Conservation (phyloP, 1,140 invertebrate genomes). For the Hycleus cichorii region DNA sequence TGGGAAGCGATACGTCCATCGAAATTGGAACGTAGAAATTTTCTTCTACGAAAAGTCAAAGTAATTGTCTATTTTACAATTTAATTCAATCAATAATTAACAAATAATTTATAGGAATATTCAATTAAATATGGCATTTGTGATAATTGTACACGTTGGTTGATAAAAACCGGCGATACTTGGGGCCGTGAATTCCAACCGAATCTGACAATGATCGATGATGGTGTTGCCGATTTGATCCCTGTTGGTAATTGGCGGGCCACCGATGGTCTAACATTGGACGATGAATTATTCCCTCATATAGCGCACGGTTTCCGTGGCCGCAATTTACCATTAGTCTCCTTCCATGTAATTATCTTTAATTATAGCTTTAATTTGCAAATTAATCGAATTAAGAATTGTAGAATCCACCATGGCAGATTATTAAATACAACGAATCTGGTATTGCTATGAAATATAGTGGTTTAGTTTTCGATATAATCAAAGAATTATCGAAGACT, state of each 20-base stretch:
- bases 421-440: conserved; percentile 50
- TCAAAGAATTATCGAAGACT: conserved; percentile 64
- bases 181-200: conserved; percentile 50
- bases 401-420: conserved; percentile 82
- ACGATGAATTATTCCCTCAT: conserved; percentile 71
- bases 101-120: conserved; percentile 36
- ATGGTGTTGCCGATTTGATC: conserved; percentile 43
- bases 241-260: conserved; percentile 68
- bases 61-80: conserved; percentile 37
- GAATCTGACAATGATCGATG: conserved; percentile 4
- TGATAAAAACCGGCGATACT: conserved; percentile 55
- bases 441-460: conserved; percentile 50
- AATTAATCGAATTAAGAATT: too few relatives aligned
- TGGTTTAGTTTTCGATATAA: conserved; percentile 73
- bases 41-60: conserved; percentile 54
- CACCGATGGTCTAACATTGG: conserved; percentile 54
- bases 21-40: conserved; percentile 54
- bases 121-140: conserved; percentile 48
- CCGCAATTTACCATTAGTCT: conserved; percentile 57
- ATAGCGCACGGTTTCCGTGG: conserved; percentile 68
- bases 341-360: conserved; percentile 55
- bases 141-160: conserved; percentile 59
- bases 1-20: conserved; percentile 67
- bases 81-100: not conserved
- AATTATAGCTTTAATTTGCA: not conserved